Evolutionary conservation across 2,888 invertebrate genomes (phyloP).

Genomic region (Alsophila aescularia): DNA sequence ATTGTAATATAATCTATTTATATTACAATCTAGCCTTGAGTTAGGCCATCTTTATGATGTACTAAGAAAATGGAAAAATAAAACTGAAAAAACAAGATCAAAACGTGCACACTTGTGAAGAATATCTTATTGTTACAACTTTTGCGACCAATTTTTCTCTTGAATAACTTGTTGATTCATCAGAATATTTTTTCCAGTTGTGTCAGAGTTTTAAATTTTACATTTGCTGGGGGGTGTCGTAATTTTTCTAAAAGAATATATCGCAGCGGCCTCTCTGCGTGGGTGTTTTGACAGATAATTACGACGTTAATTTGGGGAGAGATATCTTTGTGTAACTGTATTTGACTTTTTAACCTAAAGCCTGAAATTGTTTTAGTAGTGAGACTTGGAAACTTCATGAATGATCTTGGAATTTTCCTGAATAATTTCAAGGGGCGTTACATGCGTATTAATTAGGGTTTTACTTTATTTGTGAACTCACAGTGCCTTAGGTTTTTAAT

Average conservation of each 20-base stretch:
- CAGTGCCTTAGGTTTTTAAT: too few species aligned
- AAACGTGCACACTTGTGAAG: conserved; percentile 27
- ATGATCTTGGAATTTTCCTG: too few species aligned
- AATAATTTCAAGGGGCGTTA: too few species aligned
- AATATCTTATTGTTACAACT: conserved; percentile 36
- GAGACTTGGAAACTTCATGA: too few species aligned
- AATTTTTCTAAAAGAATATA: conserved; percentile 20
- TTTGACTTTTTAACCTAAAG: conserved; percentile 9
- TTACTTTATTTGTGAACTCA: too few species aligned
- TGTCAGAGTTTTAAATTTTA: conserved; percentile 26
- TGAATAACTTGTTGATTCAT: conserved; percentile 41
- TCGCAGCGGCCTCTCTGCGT: conserved; percentile 13
- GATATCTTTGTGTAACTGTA: conserved; percentile 6
- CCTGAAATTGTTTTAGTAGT: too few species aligned
- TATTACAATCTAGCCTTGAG: too few species aligned
- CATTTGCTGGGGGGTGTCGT: conserved; percentile 21
- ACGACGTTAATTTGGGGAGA: conserved; percentile 10
- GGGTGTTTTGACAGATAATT: conserved; percentile 16
- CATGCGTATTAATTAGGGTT: too few species aligned
- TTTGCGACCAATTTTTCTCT: conserved; percentile 35
- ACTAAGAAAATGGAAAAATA: too few species aligned
- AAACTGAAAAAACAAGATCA: too few species aligned
- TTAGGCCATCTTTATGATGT: too few species aligned
- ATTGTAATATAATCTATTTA: too few species aligned
- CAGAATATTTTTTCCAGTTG: conserved; percentile 30